A percentile compares a stretch with the other conserved stretches of the same genome.
phyloP scores from a whole-genome alignment of 2,113 vertebrate species.

The Microtus montanus region DNA sequence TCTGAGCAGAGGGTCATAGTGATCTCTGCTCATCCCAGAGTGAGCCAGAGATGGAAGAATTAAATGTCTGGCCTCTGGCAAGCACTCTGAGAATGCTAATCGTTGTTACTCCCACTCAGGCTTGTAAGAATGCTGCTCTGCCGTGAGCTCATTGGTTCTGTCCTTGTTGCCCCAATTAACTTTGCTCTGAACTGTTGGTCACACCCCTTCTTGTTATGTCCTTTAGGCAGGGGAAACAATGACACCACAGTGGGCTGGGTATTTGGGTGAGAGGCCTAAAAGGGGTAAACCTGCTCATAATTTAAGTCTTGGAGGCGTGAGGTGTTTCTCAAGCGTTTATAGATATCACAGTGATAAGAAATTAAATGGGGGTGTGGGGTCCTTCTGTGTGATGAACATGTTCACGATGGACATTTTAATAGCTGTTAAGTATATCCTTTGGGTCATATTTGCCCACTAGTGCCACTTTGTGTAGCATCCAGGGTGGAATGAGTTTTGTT shows the following conservation, averaged over 20 bases:
- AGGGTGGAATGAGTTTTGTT: neutral
- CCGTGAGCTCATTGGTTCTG: neutral
- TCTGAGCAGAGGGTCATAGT: too few species aligned
- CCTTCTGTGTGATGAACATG: neutral
- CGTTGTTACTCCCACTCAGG: too few species aligned
- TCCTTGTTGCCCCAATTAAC: neutral
- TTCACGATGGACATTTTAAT: neutral
- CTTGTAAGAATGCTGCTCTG: too few species aligned
- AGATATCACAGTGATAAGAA: neutral
- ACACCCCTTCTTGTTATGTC: neutral
- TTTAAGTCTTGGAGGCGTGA: neutral
- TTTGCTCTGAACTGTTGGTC: neutral
- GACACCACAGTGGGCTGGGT: rapidly evolving
- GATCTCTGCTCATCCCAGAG: too few species aligned
- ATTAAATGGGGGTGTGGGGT: neutral
- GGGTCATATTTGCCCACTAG: neutral
- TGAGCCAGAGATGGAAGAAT: too few species aligned
- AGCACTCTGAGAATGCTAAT: too few species aligned
- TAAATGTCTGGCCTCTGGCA: too few species aligned
- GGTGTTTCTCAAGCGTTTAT: slow-evolving; percentile 7
- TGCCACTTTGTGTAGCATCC: neutral
- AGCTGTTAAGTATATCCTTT: neutral
- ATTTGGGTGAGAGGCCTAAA: neutral
- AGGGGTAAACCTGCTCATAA: neutral
- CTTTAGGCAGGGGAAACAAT: neutral